Evolutionary conservation across 2,113 vertebrate species (phyloP).

Genomic region (Scomber colias): DNA sequence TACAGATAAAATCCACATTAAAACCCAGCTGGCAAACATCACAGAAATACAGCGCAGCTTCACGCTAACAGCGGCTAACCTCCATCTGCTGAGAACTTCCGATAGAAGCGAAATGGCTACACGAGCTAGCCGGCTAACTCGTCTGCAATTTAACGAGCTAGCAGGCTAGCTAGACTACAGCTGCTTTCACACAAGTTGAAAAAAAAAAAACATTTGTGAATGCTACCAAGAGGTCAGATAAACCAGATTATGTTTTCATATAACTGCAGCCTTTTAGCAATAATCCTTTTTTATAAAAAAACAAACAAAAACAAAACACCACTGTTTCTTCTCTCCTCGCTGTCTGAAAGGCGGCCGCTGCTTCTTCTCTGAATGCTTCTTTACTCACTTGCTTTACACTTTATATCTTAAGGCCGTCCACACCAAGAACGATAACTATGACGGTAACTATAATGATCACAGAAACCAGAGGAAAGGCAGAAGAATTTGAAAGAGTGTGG

Average conservation of each 20-base stretch:
- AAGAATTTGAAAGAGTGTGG: too few species aligned
- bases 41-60: conserved; percentile 91
- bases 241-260: conserved; percentile 35
- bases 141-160: conserved; percentile 18
- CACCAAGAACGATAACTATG: too few species aligned
- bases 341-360: conserved; percentile 14
- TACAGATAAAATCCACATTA: conserved; percentile 91
- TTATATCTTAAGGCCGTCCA: background rate
- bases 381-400: background rate
- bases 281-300: background rate
- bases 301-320: conserved; percentile 19
- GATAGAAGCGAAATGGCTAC: conserved; percentile 39
- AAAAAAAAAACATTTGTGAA: conserved; percentile 10
- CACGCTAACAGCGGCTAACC: conserved; percentile 44
- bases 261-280: conserved; percentile 20
- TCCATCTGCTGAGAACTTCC: conserved; percentile 39
- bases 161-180: conserved; percentile 43
- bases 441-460: too few species aligned
- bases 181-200: conserved; percentile 13
- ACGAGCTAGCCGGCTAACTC: conserved; percentile 34
- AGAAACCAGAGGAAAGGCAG: too few species aligned
- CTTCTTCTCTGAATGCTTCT: background rate
- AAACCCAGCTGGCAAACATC: conserved; percentile 87
- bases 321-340: background rate
- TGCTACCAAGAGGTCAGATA: conserved; percentile 54